Conservation (phyloP, 2,797 vertebrate genomes). For the Scyliorhinus canicula region DNA sequence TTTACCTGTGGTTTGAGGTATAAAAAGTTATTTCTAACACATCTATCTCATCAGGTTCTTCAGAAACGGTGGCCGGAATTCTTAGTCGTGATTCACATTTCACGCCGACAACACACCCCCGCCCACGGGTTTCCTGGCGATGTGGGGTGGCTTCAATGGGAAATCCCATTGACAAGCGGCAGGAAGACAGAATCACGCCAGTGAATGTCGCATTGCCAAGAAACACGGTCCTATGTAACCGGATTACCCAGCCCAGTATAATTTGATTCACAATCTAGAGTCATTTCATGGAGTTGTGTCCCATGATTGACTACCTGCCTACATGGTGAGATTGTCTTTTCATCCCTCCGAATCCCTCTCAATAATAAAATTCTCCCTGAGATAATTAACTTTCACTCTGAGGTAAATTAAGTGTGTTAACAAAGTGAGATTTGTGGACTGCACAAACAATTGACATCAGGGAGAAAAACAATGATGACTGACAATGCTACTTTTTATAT, state of each 20-base stretch:
- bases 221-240: too few species aligned
- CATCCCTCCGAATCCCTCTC: neutral
- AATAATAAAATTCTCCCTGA: conserved; percentile 1
- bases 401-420: conserved; percentile 21
- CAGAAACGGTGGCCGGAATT: neutral
- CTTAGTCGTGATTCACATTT: too few species aligned
- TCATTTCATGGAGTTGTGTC: neutral
- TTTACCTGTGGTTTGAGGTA: neutral
- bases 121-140: too few species aligned
- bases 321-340: neutral
- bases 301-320: neutral
- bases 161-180: too few species aligned
- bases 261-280: neutral
- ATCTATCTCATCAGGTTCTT: neutral
- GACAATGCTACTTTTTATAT: conserved; percentile 12
- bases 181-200: too few species aligned
- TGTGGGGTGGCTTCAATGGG: too few species aligned
- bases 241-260: too few species aligned
- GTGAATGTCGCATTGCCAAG: too few species aligned
- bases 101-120: too few species aligned
- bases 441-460: conserved; percentile 14
- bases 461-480: conserved; percentile 20
- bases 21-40: neutral
- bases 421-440: conserved; percentile 1
- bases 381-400: neutral